These are phyloP conservation scores for Hydrocynus forskahlii DNA, from an alignment of 2,797 vertebrate species.

Conservation along the genomic window DNA sequence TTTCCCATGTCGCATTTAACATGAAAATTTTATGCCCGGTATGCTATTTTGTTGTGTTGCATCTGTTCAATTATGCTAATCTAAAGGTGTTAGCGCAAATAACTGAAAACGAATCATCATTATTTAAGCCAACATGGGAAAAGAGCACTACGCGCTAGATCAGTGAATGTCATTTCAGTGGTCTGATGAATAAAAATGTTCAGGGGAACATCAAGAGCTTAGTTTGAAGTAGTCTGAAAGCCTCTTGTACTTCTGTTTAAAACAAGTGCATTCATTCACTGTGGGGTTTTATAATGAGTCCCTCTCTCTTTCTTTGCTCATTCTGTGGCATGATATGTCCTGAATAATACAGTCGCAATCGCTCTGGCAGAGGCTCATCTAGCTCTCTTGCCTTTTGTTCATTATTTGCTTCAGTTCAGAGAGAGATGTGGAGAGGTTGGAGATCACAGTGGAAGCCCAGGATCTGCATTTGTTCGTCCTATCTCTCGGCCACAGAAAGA, in stretches of 20 bases:
- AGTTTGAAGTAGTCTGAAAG: slow-evolving; percentile 60
- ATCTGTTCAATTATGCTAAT: slow-evolving; percentile 72
- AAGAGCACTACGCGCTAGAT: slow-evolving; percentile 47
- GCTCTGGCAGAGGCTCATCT: slow-evolving; percentile 52
- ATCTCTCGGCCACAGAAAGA: slow-evolving; percentile 53
- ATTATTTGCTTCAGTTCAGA: slow-evolving; percentile 62
- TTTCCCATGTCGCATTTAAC: slow-evolving; percentile 65
- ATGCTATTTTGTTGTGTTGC: slow-evolving; percentile 65
- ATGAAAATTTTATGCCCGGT: slow-evolving; percentile 64
- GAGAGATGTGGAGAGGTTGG: slow-evolving; percentile 52
- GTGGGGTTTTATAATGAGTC: slow-evolving; percentile 58
- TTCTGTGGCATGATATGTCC: slow-evolving; percentile 50
- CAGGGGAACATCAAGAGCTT: slow-evolving; percentile 56
- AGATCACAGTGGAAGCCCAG: slow-evolving; percentile 62
- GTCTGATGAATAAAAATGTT: slow-evolving; percentile 58
- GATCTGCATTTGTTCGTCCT: slow-evolving; percentile 67
- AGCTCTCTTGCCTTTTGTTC: slow-evolving; percentile 46
- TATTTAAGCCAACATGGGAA: slow-evolving; percentile 59
- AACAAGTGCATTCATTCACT: slow-evolving; percentile 59
- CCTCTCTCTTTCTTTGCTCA: slow-evolving; percentile 50
- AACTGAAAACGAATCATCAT: slow-evolving; percentile 61
- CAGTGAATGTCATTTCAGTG: slow-evolving; percentile 58
- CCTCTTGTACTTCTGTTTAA: slow-evolving; percentile 56
- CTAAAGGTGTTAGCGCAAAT: slow-evolving; percentile 63
- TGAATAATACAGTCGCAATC: slow-evolving; percentile 51